phyloP scores from a whole-genome alignment of 2,797 vertebrate genomes.

The Echiichthys vipera region DNA sequence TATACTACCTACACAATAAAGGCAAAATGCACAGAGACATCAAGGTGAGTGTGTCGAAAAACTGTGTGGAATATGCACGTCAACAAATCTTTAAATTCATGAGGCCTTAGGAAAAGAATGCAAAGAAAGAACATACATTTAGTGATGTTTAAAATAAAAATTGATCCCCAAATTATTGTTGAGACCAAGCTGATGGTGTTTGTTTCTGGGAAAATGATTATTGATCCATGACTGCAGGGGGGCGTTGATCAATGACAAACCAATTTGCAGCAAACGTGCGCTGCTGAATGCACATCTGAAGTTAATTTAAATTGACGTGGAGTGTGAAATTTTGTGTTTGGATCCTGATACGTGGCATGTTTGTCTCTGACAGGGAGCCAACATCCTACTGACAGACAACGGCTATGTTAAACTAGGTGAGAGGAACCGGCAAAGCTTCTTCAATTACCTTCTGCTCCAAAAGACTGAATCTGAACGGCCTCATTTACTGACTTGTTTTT shows the following conservation, averaged over 20 bases:
- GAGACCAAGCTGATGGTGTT: not conserved
- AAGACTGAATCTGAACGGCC: constrained; percentile 17
- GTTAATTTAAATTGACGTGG: constrained; percentile 12
- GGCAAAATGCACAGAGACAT: constrained; percentile 99
- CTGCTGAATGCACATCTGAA: not conserved
- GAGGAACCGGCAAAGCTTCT: constrained; percentile 23
- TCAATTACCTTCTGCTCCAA: constrained; percentile 30
- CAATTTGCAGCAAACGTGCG: not conserved
- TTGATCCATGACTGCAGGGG: constrained; percentile 19
- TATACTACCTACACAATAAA: constrained; percentile 98
- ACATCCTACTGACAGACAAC: constrained; percentile 98
- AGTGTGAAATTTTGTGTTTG: constrained; percentile 5
- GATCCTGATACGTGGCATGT: constrained; percentile 12
- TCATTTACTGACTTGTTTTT: constrained; percentile 34
- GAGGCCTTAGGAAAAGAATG: no score
- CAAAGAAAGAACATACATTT: not conserved
- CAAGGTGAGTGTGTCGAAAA: constrained; percentile 86
- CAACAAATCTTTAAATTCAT: not conserved
- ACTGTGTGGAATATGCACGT: not conserved
- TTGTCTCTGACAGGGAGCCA: constrained; percentile 91
- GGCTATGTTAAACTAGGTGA: constrained; percentile 98
- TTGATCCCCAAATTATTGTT: not conserved
- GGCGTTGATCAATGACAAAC: not conserved
- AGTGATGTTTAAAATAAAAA: not conserved
- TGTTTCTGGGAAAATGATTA: not conserved